Evolutionary conservation across 1,140 invertebrate genomes (phyloP).

Genomic region (Lysiphlebus fabarum): DNA sequence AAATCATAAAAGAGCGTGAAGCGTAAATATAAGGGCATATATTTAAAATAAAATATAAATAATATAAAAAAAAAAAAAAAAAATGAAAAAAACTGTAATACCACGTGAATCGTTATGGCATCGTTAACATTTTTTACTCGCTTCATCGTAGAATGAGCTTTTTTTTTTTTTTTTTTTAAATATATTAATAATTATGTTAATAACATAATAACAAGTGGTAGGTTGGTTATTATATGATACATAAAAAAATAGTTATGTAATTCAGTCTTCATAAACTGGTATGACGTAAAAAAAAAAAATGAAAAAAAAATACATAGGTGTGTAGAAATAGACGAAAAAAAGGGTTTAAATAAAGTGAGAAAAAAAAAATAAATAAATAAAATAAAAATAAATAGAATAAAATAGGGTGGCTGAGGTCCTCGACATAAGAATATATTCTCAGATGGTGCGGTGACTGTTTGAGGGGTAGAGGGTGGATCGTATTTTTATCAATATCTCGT

Average conservation of each 20-base stretch:
- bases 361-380: background rate
- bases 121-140: slow-evolving; percentile 30
- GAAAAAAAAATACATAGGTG: no score
- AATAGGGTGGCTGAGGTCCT: slow-evolving; percentile 35
- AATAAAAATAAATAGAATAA: slow-evolving; percentile 14
- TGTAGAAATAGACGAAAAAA: no score
- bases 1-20: no score
- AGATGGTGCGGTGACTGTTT: slow-evolving; percentile 44
- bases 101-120: slow-evolving; percentile 23
- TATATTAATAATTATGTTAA: slow-evolving; percentile 53
- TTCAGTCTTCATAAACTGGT: no score
- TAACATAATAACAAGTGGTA: slow-evolving; percentile 39
- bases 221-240: slow-evolving; percentile 30
- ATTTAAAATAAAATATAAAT: slow-evolving; percentile 14
- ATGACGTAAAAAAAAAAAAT: no score
- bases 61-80: slow-evolving; percentile 2
- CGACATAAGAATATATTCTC: slow-evolving; percentile 53
- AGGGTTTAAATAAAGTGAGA: no score
- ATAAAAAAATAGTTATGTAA: background rate
- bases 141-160: slow-evolving; percentile 31
- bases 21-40: no score
- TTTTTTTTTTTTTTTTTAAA: slow-evolving; percentile 25
- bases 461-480: slow-evolving; percentile 47
- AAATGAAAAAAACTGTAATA: slow-evolving; percentile 20
- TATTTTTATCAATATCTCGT: slow-evolving; percentile 56